Evolutionary conservation across 2,888 invertebrate species (phyloP), one percentile per base, ranked within the genome.

Genomic region (Cephalotes varians): DNA sequence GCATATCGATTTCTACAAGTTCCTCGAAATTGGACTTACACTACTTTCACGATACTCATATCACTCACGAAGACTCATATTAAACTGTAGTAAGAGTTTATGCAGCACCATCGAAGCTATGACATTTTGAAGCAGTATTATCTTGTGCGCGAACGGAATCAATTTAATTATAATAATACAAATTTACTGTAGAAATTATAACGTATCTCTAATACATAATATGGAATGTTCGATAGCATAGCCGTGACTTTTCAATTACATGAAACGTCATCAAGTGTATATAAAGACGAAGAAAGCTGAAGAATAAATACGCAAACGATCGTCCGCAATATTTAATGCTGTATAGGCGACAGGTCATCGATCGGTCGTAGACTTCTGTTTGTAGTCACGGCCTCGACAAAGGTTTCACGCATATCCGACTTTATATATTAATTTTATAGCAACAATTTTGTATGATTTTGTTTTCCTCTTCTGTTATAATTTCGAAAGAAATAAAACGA

Each of bases 311-410:
- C 31, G 21, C 31, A 31, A 44, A 28, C 40, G 56, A 56, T 71
- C 12, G 40, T 56, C n/a, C 40, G 71, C 71, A 79, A 79, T 71
- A 77, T 71, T 79, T 79, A 79, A 79, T 79, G 71, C 9, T 5
- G 12, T 10, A 34, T 3, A 65, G 71, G 56, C 77, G 77, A 79
- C 77, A 71, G 77, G 56, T 31, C 77, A 79, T 79, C 77, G 77
- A 79, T 79, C 44, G 56, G 44, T 34, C 34, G 56, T 79, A 71
- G 71, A 79, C 44, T 56, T 31, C 44, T 44, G 71, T 79, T 71
- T 79, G 15, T 51, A 76, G n/a, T 51, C 10, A 5, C 34, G 56
- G 12, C 77, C 71, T 79, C 77, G 25, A 25, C 71, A 71, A 56
- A 69, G 77, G 31, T 71, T 34, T 56, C 25, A 28, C 15, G 7